A percentile compares a stretch with the other conserved stretches of the same genome.
Conservation (phyloP, 1,140 invertebrate species). For the Rhagoletis pomonella region DNA sequence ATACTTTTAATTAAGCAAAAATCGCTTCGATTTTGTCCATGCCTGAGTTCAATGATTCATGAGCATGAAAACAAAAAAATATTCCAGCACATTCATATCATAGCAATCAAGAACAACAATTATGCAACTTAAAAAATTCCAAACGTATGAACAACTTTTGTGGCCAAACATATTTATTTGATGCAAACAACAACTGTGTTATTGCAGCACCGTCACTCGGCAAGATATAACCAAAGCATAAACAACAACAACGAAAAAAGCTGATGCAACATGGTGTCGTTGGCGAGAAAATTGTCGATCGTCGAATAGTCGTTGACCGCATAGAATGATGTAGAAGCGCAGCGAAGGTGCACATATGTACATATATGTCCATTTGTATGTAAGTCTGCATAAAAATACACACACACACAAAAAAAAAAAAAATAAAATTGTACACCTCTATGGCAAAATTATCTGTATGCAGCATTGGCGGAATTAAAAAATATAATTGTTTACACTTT, state of each 20-base stretch:
- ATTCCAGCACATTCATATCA: not conserved
- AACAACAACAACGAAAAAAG: slow-evolving; percentile 16
- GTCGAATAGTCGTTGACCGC: slow-evolving; percentile 27
- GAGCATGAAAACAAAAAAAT: not conserved
- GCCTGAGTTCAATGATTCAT: slow-evolving; percentile 43
- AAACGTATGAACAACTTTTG: slow-evolving; percentile 39
- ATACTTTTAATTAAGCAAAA: too few relatives aligned
- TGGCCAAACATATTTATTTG: not conserved
- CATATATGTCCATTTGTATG: not conserved
- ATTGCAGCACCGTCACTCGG: not conserved
- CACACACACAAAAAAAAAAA: not conserved
- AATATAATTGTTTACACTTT: too few relatives aligned
- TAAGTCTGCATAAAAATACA: not conserved
- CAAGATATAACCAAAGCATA: not conserved
- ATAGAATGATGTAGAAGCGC: slow-evolving; percentile 36
- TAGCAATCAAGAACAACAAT: not conserved
- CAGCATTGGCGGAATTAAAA: too few relatives aligned
- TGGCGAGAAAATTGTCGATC: slow-evolving; percentile 24
- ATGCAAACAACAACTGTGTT: too few relatives aligned
- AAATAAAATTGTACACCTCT: not conserved
- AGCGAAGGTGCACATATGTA: not conserved
- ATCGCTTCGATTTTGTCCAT: not conserved
- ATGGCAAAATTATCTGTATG: not conserved
- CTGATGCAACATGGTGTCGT: slow-evolving; percentile 32
- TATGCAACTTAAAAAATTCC: slow-evolving; percentile 39